These are phyloP conservation scores for Scylla paramamosain DNA, from an alignment of 1,140 invertebrate species.

Conservation along the genomic window DNA sequence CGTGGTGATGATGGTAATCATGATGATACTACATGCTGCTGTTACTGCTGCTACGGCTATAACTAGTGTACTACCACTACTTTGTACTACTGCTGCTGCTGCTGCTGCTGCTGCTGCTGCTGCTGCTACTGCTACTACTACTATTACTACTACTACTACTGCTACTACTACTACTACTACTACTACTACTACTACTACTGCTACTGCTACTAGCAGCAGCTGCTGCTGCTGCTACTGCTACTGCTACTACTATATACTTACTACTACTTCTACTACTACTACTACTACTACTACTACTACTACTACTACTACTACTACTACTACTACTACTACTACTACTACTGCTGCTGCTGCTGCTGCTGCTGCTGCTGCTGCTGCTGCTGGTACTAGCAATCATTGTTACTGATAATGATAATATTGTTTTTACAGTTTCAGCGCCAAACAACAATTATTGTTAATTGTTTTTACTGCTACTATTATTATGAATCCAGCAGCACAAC, in stretches of 20 bases:
- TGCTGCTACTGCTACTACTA: slow-evolving; percentile 22
- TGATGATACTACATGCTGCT: no score
- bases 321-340: background rate
- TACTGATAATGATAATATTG: background rate
- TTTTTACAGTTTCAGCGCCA: no score
- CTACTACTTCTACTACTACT: background rate
- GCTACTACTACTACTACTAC: slow-evolving; percentile 2
- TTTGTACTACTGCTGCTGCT: background rate
- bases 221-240: no score
- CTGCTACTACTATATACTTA: background rate
- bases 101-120: slow-evolving; percentile 19
- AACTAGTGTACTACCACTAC: background rate
- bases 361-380: background rate
- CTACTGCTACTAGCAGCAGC: background rate
- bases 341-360: background rate
- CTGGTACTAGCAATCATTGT: background rate
- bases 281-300: slow-evolving; percentile 6
- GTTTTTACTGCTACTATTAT: background rate
- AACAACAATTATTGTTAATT: background rate
- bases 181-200: background rate
- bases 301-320: background rate
- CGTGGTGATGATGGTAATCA: no score
- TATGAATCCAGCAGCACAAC: no score
- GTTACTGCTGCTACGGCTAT: background rate
- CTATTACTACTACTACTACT: slow-evolving; percentile 14